Percentiles rank a stretch among this genome's conserved stretches.
Evolutionary conservation across 2,888 invertebrate species (phyloP).

Genomic region (Schizaphis graminum): DNA sequence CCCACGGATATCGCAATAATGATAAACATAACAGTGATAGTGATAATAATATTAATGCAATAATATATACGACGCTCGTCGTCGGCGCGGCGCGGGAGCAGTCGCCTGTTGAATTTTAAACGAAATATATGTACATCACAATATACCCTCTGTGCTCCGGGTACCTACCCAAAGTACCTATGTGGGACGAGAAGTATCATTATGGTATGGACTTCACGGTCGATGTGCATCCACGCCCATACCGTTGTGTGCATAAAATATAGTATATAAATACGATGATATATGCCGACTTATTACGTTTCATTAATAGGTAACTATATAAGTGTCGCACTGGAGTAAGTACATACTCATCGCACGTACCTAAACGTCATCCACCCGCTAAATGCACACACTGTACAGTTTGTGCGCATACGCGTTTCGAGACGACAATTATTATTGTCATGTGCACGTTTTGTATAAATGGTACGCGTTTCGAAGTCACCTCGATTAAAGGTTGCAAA

Average conservation of each 20-base stretch:
- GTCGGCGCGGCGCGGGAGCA: neutral
- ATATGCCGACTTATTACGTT: neutral
- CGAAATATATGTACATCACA: constrained; percentile 1
- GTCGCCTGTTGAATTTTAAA: constrained; percentile 58
- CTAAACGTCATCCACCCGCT: neutral
- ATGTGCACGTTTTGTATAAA: neutral
- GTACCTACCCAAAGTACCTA: neutral
- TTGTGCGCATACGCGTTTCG: neutral
- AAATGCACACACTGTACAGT: neutral
- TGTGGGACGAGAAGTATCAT: neutral
- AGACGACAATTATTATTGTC: neutral
- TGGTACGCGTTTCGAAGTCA: neutral
- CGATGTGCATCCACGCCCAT: neutral
- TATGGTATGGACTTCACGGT: neutral
- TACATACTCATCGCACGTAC: neutral
- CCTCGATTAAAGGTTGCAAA: neutral
- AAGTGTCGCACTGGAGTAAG: neutral
- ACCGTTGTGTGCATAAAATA: neutral
- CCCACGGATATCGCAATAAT: constrained; percentile 17
- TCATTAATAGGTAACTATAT: neutral
- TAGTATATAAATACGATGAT: neutral
- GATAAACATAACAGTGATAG: neutral
- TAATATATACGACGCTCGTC: neutral
- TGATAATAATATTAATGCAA: neutral
- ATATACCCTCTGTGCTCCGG: neutral